Evolutionary conservation across 2,113 vertebrate genomes (phyloP), one percentile per base, ranked within the genome.

Genomic region (Ctenomys sociabilis): DNA sequence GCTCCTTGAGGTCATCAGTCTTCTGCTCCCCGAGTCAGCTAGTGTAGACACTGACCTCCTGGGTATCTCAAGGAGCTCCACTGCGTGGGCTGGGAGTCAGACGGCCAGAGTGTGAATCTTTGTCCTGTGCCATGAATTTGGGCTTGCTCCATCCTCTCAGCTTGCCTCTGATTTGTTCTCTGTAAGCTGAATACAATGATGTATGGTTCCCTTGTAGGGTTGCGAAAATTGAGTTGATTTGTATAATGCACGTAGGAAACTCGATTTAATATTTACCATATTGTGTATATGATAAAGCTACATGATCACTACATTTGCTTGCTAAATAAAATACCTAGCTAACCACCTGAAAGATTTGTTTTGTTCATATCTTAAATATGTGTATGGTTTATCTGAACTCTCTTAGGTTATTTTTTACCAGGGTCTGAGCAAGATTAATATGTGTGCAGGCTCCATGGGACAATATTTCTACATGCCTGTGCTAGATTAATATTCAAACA

Each of bases 341-440:
- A 28, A 12, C 37, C 37, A 54, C 13, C 37, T 61, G 19, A 14
- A 11, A 43, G 37, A 21, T 32, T 37, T 77, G 43, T 66, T 83
- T 78, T 75, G 28, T 52, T 93, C 32, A 83, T 89, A 64, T 64
- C 35, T 22, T 88, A n/a, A 61, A 52, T 91, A 68, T 95, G 75
- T 70, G 75, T 70, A 37, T 52, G n/a, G 13, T 85, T 10, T 17
- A 24, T 14, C n/a, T 91, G 21, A 88, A 75, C 9, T 75, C 9
- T 78, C 85, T 89, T 14, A 12, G 40, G 43, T 64, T 61, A 63
- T 61, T 78, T 93, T 95, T 70, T 37, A 82, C n/a, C 26, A 68
- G 30, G 52, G 21, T 2, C 24, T 57, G 1, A 88, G 13, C 14
- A 19, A 64, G 12, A 63, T 30, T 85, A 11, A 61, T 24, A 16